Conservation (phyloP, 2,797 vertebrate species). For the Lerista edwardsae region DNA sequence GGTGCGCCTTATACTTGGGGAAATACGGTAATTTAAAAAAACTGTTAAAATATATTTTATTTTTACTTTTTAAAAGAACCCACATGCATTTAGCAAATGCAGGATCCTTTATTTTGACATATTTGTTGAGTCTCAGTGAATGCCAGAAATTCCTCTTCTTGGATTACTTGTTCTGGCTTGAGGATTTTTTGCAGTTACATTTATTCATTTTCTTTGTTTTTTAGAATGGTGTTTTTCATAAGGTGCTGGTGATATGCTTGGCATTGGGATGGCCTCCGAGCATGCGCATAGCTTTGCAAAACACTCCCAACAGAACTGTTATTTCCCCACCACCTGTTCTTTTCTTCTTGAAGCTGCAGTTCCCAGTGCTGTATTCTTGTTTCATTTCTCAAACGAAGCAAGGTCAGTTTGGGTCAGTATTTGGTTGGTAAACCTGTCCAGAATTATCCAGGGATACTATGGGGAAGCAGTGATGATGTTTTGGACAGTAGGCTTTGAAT, state of each 20-base stretch:
- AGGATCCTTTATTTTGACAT: not conserved
- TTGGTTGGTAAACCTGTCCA: not conserved
- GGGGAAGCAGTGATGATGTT: not conserved
- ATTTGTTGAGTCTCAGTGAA: not conserved
- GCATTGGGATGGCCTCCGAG: conserved; percentile 2
- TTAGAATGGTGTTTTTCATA: not conserved
- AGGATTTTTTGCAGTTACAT: not conserved
- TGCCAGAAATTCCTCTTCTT: not conserved
- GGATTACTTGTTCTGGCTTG: not conserved
- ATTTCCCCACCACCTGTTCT: not conserved
- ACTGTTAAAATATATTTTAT: not conserved
- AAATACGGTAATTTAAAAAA: too few relatives aligned
- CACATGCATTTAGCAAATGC: not conserved
- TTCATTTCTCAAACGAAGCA: conserved; percentile 27
- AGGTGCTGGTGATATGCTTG: not conserved
- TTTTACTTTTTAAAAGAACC: not conserved
- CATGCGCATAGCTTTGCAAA: not conserved
- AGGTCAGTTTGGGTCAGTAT: conserved; percentile 12
- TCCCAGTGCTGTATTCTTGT: not conserved
- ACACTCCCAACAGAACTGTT: not conserved
- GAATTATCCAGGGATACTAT: not conserved
- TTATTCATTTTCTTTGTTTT: not conserved
- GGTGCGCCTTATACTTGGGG: too few relatives aligned
- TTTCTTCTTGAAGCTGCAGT: conserved; percentile 9
- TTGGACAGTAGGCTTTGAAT: conserved; percentile 18